Evolutionary conservation across 2,113 vertebrate species (phyloP), one percentile per base, ranked within the genome.

Genomic region (Stigmatopora argus): DNA sequence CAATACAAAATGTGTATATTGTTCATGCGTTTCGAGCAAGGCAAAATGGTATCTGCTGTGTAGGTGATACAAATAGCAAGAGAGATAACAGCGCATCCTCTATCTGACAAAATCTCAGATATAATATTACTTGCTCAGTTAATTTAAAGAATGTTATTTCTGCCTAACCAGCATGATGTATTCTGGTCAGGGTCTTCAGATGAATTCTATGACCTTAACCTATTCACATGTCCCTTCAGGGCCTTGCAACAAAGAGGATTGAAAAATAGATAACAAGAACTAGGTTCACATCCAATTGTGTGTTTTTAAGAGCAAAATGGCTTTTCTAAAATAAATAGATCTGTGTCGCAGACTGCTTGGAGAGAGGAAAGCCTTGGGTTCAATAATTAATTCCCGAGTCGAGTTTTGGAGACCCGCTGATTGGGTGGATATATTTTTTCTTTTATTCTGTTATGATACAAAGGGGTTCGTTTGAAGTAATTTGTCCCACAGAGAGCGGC

Each of bases 381-480:
- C 93, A 95, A 93, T 97, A 96, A 98, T 97, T 97, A 96, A 96
- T 98, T 97, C 94, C 93, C 92, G 90, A 94, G 93, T 94, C 91
- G 93, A 96, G 92, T 94, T 95, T 95, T 94, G 90, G 92, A 94
- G 93, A 93, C 92, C 90, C 92, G 92, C 94, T 96, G 94, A 98
- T 96, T 95, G 93, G 95, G 90, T 93, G 94, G 93, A 93, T 94
- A 91, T 71, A 79, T 81, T 93, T 91, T 59, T 68, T 75, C 73
- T 80, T 65, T 76, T 77, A 95, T 95, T 98, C 94, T 94, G 94
- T 96, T 96, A 94, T 95, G 95, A 94, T 97, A 98, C 94, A 98
- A 95, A 97, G 94, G 93, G 94, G 95, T 96, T 94, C 94, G 93
- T 97, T 98, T 98, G 95, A 96, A 98, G 94, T 99, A 98, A 98